phyloP scores from a whole-genome alignment of 1,140 invertebrate genomes.

The Bombus terrestris region DNA sequence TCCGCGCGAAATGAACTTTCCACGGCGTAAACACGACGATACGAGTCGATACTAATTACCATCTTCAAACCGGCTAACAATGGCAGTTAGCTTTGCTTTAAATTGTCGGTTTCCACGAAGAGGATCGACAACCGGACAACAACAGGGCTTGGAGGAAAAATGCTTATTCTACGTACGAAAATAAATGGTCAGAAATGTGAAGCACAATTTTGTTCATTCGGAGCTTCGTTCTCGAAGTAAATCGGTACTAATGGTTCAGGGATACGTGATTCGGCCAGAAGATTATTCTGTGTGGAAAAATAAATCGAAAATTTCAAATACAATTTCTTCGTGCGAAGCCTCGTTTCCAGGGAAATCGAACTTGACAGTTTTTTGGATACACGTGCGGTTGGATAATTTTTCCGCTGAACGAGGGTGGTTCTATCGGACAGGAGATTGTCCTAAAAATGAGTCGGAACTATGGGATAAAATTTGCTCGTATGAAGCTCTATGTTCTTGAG shows the following conservation, averaged over 20 bases:
- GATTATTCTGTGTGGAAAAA: too few relatives aligned
- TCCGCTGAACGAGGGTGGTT: too few relatives aligned
- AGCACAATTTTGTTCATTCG: background rate
- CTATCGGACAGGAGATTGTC: too few relatives aligned
- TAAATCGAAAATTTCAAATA: too few relatives aligned
- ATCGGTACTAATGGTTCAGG: background rate
- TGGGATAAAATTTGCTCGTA: too few relatives aligned
- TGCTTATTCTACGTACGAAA: background rate
- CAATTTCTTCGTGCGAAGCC: too few relatives aligned
- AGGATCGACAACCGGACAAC: background rate
- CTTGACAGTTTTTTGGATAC: too few relatives aligned
- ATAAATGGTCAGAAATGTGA: background rate
- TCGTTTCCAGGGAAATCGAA: too few relatives aligned
- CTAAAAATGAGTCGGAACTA: too few relatives aligned
- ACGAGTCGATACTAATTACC: slow-evolving; percentile 70
- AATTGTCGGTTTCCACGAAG: slow-evolving; percentile 52
- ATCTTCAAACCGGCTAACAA: slow-evolving; percentile 57
- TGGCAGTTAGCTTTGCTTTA: slow-evolving; percentile 68
- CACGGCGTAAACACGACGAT: slow-evolving; percentile 60
- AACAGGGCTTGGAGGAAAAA: background rate
- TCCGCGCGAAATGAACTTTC: slow-evolving; percentile 45
- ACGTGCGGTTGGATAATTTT: too few relatives aligned
- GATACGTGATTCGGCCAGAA: background rate
- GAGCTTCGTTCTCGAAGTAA: accelerated
- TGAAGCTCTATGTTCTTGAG: too few relatives aligned